phyloP scores from a whole-genome alignment of 2,888 invertebrate genomes.

The Idaea biselata region DNA sequence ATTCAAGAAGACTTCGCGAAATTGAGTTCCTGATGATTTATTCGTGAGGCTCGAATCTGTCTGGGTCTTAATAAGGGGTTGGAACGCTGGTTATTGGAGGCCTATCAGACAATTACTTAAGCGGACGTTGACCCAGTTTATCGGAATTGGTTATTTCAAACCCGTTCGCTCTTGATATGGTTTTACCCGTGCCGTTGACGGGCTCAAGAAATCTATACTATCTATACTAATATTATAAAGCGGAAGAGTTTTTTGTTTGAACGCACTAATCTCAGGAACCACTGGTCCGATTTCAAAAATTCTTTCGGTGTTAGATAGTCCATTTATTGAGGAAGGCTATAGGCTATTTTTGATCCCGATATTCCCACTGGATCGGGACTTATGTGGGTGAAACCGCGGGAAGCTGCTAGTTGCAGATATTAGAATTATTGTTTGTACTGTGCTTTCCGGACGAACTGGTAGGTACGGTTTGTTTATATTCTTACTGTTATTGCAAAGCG shows the following conservation, averaged over 20 bases:
- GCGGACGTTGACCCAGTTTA: neutral
- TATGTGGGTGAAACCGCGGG: too few species aligned
- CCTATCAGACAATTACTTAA: slow-evolving; percentile 1
- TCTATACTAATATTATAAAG: too few species aligned
- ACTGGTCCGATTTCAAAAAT: too few species aligned
- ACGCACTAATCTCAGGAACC: too few species aligned
- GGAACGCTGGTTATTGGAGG: neutral
- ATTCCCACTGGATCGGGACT: too few species aligned
- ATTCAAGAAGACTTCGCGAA: neutral
- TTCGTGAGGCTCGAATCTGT: neutral
- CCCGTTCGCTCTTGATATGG: neutral
- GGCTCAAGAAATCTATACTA: neutral
- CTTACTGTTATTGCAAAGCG: too few species aligned
- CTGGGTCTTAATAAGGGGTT: neutral
- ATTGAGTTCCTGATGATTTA: neutral
- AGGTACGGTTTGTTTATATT: too few species aligned
- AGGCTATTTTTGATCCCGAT: too few species aligned
- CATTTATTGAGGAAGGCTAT: too few species aligned
- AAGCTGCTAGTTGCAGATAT: too few species aligned
- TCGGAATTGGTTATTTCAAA: neutral
- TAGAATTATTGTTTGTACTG: neutral
- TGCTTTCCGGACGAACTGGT: neutral
- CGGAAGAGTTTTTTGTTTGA: too few species aligned
- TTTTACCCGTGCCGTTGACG: neutral
- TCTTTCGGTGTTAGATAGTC: too few species aligned